Base-by-base conservation (phyloP, 2,797 vertebrate genomes). In the Eurystomus glaucurus region DNA sequence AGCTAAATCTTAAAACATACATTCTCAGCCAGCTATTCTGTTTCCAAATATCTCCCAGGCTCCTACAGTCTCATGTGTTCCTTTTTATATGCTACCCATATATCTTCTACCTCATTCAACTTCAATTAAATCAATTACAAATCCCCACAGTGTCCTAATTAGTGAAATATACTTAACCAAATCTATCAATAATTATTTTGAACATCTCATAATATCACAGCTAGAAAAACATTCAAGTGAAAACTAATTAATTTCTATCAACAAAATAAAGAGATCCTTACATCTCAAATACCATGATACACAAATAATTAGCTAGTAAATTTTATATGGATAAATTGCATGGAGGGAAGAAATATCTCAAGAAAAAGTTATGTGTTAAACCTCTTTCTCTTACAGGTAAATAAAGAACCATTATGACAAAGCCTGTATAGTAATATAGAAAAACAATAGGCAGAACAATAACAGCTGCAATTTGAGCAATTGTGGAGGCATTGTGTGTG, bases 61-160 rank as follows among this genome's bases (percentile, higher is more conserved):
- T 89, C 29, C 13, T 43, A 39, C 23, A 74, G 21, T 28, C 39
- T 94, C 37, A 26, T 52, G 21, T 62, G n/a, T 39, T 86, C 26
- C 28, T 88, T 91, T 97, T 96, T 69, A 77, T 91, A 93, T 96
- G 86, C 74, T 93, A 94, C 11, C 60, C 86, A 52, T 95, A 95
- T 84, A 93, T 68, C 87, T 95, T 62, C 78, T 57, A 86, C 54
- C 37, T 95, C 86, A 77, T 93, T 94, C 74, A 72, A 78, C 60
- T 95, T 95, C 70, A 96, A 92, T 97, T 97, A 96, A 96, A 96
- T 90, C 85, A 97, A 96, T 97, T 97, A 95, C n/a, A 92, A 97
- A 97, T 92, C 70, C 89, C 96, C 50, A 93, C 72, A 91, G 88
- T 1, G 15, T 58, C 25, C 51, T 93, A 95, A 96, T 97, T 97